Percentiles rank a stretch among this genome's conserved stretches.
Conservation (phyloP, 2,888 invertebrate genomes). For the Galerucella nymphaeae region DNA sequence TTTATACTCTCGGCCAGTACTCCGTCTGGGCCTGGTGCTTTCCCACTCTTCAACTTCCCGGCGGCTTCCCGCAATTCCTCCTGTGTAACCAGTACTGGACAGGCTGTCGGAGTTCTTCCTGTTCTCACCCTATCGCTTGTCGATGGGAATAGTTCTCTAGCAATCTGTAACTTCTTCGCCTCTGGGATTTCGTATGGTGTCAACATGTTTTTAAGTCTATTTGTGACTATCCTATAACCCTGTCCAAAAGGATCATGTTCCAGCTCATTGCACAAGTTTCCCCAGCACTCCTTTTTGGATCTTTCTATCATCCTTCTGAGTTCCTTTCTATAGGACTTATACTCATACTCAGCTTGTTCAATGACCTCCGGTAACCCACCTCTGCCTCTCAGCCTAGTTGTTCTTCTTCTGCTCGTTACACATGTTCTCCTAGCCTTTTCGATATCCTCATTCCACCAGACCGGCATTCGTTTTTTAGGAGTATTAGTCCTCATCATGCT, state of each 20-base stretch:
- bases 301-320: conserved; percentile 11
- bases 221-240: too few relatives aligned
- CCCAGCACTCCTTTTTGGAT: conserved; percentile 15
- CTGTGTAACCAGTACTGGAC: too few relatives aligned
- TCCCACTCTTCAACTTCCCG: too few relatives aligned
- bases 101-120: too few relatives aligned
- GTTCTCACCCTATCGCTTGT: too few relatives aligned
- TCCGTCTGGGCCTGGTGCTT: too few relatives aligned
- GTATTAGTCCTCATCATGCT: conserved; percentile 4
- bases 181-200: too few relatives aligned
- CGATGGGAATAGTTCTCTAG: too few relatives aligned
- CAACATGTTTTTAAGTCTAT: too few relatives aligned
- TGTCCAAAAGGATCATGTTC: not conserved
- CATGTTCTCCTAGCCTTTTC: conserved; percentile 9
- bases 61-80: too few relatives aligned
- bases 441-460: conserved; percentile 21
- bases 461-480: not conserved
- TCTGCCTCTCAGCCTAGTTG: conserved; percentile 4
- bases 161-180: too few relatives aligned
- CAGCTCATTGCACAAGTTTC: conserved; percentile 18
- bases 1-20: too few relatives aligned
- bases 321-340: conserved; percentile 5
- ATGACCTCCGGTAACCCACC: not conserved
- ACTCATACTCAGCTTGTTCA: not conserved
- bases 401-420: conserved; percentile 5